A percentile compares a stretch with the other conserved stretches of the same genome.
phyloP scores from a whole-genome alignment of 2,888 invertebrate genomes.

The Amiota communis region DNA sequence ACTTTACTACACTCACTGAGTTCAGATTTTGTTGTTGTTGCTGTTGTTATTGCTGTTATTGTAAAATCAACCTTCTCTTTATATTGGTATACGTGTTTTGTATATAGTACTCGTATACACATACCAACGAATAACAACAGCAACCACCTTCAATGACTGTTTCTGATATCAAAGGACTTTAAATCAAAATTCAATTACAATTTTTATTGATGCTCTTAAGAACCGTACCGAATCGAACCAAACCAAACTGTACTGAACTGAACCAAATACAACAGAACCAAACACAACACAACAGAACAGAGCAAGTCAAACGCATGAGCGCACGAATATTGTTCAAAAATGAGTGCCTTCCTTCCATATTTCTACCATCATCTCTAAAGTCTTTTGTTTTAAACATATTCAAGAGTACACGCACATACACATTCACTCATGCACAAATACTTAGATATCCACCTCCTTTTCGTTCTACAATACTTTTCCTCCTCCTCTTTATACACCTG shows the following conservation, averaged over 20 bases:
- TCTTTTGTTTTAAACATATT: constrained; percentile 6
- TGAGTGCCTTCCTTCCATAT: too few species aligned
- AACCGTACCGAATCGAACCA: constrained; percentile 25
- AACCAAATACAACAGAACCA: background rate
- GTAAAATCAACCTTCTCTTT: background rate
- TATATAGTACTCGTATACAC: background rate
- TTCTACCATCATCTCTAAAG: too few species aligned
- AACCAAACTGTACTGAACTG: background rate
- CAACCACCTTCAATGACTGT: constrained; percentile 32
- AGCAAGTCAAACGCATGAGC: constrained; percentile 1
- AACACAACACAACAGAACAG: background rate
- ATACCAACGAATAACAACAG: background rate
- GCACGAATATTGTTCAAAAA: too few species aligned
- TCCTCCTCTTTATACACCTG: background rate
- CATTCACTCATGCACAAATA: background rate
- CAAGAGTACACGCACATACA: background rate
- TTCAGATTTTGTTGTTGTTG: too few species aligned
- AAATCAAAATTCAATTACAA: constrained; percentile 70
- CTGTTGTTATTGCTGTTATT: background rate
- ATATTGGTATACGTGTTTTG: too few species aligned
- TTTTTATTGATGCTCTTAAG: constrained; percentile 57
- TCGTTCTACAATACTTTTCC: background rate
- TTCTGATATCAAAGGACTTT: constrained; percentile 66
- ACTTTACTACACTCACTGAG: background rate
- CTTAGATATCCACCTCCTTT: background rate